Base-by-base conservation (phyloP, 1,140 invertebrate genomes). In the Atopsyche davidsoni region DNA sequence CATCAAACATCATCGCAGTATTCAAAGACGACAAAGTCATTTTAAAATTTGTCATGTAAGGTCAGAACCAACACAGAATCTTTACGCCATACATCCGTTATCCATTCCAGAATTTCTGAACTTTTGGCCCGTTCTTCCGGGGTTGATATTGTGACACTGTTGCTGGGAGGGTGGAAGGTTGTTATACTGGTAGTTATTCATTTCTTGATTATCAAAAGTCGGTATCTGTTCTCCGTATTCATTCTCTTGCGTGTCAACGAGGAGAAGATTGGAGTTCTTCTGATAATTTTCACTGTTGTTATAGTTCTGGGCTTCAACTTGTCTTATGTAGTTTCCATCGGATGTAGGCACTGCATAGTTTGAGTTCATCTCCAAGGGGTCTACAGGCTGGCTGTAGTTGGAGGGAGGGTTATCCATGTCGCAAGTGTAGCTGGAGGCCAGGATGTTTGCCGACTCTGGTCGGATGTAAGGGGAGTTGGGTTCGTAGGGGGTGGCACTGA, bases 41-140 rank as follows among this genome's bases (percentile, higher is more conserved):
- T n/a, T n/a, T n/a, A n/a, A n/a, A 16, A 6, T 16, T 16, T 11
- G 19, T 41, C 39, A 41, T 41, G 11, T 38, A 38, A 7, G 3
- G 3, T 23, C 10, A n/a, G 14, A 16, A 14, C 13, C 16, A 40
- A 11, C 1, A 9, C 18, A 36, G 34, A 24, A 21, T 45, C 49
- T n/a, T n/a, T 55, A 75, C 53, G 72, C 72, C 49, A 75, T 67
- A 53, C 72, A 75, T 42, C 72, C 70, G 50, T 75, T 70, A 60
- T 74, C 72, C 24, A 74, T 65, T 53, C 62, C 65, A 2, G 52
- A 45, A 60, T 67, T 70, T 51, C 65, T 65, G 53, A 70, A 62
- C 62, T 74, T 74, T 14, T 59, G 55, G 49, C 68, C 63, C 28
- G 64, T 49, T 13, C 70, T 67, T 28, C 62, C 35, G 3, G 23